Percentiles rank a stretch among this genome's conserved stretches.
phyloP scores from a whole-genome alignment of 2,113 vertebrate genomes.

The Nipponia nippon region DNA sequence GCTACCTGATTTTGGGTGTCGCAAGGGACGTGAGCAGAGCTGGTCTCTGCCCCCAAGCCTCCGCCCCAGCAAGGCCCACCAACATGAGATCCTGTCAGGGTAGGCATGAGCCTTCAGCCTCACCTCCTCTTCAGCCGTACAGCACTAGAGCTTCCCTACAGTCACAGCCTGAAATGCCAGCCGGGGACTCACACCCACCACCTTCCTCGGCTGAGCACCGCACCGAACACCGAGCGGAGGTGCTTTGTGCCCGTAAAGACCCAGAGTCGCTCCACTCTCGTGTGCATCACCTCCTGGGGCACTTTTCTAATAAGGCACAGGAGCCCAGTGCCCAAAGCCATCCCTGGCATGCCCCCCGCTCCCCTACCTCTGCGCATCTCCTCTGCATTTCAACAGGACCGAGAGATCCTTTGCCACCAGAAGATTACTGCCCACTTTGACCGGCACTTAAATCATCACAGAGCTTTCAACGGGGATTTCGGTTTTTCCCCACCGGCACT shows the following conservation, averaged over 20 bases:
- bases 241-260: background rate
- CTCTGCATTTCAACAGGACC: background rate
- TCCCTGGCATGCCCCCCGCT: background rate
- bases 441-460: background rate
- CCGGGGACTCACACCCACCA: background rate
- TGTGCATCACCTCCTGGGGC: background rate
- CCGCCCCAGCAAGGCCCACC: background rate
- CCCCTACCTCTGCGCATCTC: background rate
- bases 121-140: background rate
- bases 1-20: background rate
- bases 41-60: background rate
- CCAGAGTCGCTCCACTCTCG: background rate
- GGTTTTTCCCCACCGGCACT: background rate
- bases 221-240: rapidly evolving
- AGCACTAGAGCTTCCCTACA: background rate
- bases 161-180: background rate
- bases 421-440: background rate
- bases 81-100: background rate
- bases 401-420: background rate
- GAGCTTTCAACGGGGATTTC: background rate
- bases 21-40: background rate
- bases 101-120: background rate
- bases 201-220: background rate
- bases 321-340: background rate
- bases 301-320: background rate